These are phyloP conservation scores for Papilio aristodemus DNA, from an alignment of 1,140 invertebrate genomes.

Conservation along the genomic window DNA sequence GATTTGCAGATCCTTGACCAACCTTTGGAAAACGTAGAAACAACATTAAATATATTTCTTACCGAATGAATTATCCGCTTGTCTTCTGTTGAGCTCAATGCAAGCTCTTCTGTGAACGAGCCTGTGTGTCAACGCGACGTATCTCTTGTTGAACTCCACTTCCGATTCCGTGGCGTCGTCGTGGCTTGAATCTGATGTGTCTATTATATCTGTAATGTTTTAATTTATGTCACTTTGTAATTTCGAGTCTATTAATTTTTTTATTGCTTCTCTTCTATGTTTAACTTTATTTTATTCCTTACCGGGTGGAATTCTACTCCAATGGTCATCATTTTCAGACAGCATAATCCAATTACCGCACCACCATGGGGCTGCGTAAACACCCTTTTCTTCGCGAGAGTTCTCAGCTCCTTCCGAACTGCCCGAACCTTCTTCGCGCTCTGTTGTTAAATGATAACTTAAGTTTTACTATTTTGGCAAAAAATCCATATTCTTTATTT, in stretches of 20 bases:
- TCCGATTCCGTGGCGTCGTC: slow-evolving; percentile 92
- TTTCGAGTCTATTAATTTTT: too few relatives aligned
- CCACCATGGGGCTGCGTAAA: slow-evolving; percentile 75
- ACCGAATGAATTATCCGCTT: slow-evolving; percentile 92
- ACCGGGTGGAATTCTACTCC: slow-evolving; percentile 70
- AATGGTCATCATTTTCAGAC: slow-evolving; percentile 67
- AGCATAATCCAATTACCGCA: slow-evolving; percentile 75
- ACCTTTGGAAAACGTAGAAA: not conserved
- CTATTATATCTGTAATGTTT: slow-evolving; percentile 50
- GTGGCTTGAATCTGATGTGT: slow-evolving; percentile 44
- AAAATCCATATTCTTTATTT: too few relatives aligned
- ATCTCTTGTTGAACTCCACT: slow-evolving; percentile 91
- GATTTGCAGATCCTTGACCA: too few relatives aligned
- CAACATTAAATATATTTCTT: slow-evolving; percentile 38
- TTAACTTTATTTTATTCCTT: slow-evolving; percentile 1
- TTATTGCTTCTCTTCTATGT: too few relatives aligned
- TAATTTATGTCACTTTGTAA: not conserved
- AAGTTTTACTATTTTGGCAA: not conserved
- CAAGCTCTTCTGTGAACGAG: slow-evolving; percentile 95
- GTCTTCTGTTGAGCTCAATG: slow-evolving; percentile 92
- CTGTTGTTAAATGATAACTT: slow-evolving; percentile 40
- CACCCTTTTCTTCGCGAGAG: slow-evolving; percentile 62
- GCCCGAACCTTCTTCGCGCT: slow-evolving; percentile 70
- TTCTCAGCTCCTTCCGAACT: slow-evolving; percentile 70
- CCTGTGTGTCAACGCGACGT: slow-evolving; percentile 92